These are phyloP conservation scores for Asobara japonica DNA, from an alignment of 1,140 invertebrate species.

Conservation along the genomic window DNA sequence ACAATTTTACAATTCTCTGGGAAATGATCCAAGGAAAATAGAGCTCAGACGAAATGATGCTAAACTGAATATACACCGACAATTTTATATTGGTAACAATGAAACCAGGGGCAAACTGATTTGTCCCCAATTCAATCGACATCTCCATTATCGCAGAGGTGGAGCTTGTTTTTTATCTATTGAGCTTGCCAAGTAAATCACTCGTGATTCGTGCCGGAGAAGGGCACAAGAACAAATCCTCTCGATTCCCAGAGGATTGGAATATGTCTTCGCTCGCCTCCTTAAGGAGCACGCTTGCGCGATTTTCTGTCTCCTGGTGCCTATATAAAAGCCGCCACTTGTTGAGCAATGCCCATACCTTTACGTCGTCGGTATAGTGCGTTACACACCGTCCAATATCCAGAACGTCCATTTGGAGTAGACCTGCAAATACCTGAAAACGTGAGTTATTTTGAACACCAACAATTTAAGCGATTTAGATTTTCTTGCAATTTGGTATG, in stretches of 20 bases:
- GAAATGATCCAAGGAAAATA: not conserved
- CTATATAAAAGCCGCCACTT: constrained; percentile 66
- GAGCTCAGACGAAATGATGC: not conserved
- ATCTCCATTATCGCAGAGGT: constrained; percentile 22
- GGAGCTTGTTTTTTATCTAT: too few species aligned
- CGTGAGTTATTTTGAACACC: not conserved
- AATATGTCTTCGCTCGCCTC: constrained; percentile 34
- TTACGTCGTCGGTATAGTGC: constrained; percentile 51
- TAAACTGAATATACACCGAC: not conserved
- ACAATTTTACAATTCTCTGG: too few species aligned
- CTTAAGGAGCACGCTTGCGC: constrained; percentile 45
- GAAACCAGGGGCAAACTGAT: constrained; percentile 24
- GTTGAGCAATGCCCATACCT: constrained; percentile 63
- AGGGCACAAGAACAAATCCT: not conserved
- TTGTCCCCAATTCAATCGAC: constrained; percentile 34
- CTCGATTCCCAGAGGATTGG: constrained; percentile 37
- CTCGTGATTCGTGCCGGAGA: not conserved
- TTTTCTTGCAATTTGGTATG: too few species aligned
- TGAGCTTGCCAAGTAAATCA: constrained; percentile 29
- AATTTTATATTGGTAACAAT: not conserved
- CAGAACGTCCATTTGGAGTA: constrained; percentile 18
- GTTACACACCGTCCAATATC: constrained; percentile 44
- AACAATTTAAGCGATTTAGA: not conserved
- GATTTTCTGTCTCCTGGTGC: constrained; percentile 39
- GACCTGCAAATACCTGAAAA: not conserved